phyloP scores from a whole-genome alignment of 2,888 invertebrate genomes.

The Phytoseiulus persimilis region DNA sequence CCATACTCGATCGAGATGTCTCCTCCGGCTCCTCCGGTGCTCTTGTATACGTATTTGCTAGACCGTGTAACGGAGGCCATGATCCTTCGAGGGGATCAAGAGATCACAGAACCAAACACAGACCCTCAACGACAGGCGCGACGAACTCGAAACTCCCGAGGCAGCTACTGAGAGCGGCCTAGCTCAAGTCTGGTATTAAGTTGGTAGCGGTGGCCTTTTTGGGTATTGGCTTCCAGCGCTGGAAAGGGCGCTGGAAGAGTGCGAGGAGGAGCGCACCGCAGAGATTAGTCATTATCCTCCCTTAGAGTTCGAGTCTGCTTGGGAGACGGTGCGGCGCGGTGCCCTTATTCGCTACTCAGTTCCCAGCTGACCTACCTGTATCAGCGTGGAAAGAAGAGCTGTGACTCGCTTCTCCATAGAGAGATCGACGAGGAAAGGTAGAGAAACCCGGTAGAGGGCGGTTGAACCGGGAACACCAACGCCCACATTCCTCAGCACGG shows the following conservation, averaged over 20 bases:
- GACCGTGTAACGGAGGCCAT: slow-evolving; percentile 59
- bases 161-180: slow-evolving; percentile 27
- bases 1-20: slow-evolving; percentile 83
- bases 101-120: slow-evolving; percentile 36
- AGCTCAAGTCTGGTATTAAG: slow-evolving; percentile 38
- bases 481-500: not conserved
- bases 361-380: not conserved
- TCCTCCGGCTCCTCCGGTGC: slow-evolving; percentile 62
- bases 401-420: not conserved
- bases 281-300: slow-evolving; percentile 8
- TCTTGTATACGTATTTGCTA: slow-evolving; percentile 70
- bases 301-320: not conserved
- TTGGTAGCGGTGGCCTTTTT: slow-evolving; percentile 38
- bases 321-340: not conserved
- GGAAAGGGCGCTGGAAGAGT: slow-evolving; percentile 1
- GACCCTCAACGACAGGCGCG: slow-evolving; percentile 34
- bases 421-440: not conserved
- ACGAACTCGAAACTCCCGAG: slow-evolving; percentile 36
- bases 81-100: slow-evolving; percentile 20
- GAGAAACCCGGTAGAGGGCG: slow-evolving; percentile 5
- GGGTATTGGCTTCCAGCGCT: slow-evolving; percentile 10
- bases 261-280: slow-evolving; percentile 8
- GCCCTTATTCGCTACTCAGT: not conserved
- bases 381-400: not conserved
- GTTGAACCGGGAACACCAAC: not conserved